Evolutionary conservation across 2,113 vertebrate genomes (phyloP).

Genomic region (Protobothrops mucrosquamatus): DNA sequence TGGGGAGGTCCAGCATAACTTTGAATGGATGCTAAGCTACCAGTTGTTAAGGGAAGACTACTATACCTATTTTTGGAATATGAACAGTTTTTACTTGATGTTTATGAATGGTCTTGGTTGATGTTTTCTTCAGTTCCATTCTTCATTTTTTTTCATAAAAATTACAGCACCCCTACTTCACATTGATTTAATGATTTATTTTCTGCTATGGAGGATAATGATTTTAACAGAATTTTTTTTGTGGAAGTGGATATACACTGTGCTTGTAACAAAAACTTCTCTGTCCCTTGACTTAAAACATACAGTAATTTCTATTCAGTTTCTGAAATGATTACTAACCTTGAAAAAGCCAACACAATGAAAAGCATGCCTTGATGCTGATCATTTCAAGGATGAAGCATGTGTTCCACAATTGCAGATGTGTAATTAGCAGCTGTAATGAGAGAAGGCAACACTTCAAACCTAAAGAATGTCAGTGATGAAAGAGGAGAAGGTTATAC

Average conservation of each 20-base stretch:
- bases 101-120: not conserved
- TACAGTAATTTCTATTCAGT: not conserved
- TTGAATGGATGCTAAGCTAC: not conserved
- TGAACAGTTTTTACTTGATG: not conserved
- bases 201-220: slow-evolving; percentile 45
- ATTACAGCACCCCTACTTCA: not conserved
- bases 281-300: not conserved
- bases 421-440: not conserved
- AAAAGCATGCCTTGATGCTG: not conserved
- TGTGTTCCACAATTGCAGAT: not conserved
- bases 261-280: not conserved
- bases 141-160: not conserved
- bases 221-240: slow-evolving; percentile 46
- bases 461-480: not conserved
- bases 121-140: slow-evolving; percentile 4
- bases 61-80: not conserved
- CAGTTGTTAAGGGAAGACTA: not conserved
- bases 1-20: not conserved
- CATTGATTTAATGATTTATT: slow-evolving; percentile 30
- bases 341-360: not conserved
- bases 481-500: not conserved
- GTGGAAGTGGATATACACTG: not conserved
- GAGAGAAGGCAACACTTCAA: not conserved
- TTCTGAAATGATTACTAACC: not conserved
- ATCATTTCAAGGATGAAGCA: not conserved